Conservation (phyloP, 2,797 vertebrate species). For the Clarias pachynema region DNA sequence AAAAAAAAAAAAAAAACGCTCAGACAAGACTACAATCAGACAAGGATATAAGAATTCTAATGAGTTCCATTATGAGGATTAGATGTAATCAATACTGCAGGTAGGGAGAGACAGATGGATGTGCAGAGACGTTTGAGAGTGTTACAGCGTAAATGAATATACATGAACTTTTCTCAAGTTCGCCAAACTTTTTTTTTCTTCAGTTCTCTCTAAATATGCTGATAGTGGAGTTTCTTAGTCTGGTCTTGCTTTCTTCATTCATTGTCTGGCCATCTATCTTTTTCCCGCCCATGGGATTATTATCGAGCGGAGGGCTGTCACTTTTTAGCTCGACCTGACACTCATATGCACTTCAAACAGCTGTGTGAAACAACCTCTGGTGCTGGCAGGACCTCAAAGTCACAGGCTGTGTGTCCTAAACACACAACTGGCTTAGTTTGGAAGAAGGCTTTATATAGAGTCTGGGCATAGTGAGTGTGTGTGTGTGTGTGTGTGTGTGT, state of each 20-base stretch:
- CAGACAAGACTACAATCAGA: conserved; percentile 14
- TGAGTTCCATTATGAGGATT: not conserved
- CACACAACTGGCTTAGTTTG: conserved; percentile 5
- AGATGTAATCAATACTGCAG: not conserved
- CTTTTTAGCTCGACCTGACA: conserved; percentile 37
- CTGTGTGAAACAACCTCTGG: conserved; percentile 30
- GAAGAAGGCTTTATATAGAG: conserved; percentile 14
- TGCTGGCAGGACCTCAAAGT: conserved; percentile 41
- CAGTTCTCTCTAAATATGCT: not conserved
- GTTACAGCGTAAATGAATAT: not conserved
- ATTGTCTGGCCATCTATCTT: conserved; percentile 54
- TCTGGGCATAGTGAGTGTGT: conserved; percentile 10
- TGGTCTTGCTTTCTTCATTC: not conserved
- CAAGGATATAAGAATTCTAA: not conserved
- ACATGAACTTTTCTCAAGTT: not conserved
- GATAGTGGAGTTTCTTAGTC: not conserved
- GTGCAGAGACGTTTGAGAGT: not conserved
- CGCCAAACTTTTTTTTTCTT: not conserved
- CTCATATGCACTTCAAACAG: conserved; percentile 38
- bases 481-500: conserved; percentile 33
- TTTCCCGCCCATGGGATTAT: conserved; percentile 49
- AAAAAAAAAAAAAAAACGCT: not conserved
- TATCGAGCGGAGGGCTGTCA: conserved; percentile 18
- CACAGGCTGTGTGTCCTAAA: conserved; percentile 3
- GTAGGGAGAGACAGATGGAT: not conserved